phyloP scores from a whole-genome alignment of 2,888 invertebrate genomes.

The Drosophila robusta region DNA sequence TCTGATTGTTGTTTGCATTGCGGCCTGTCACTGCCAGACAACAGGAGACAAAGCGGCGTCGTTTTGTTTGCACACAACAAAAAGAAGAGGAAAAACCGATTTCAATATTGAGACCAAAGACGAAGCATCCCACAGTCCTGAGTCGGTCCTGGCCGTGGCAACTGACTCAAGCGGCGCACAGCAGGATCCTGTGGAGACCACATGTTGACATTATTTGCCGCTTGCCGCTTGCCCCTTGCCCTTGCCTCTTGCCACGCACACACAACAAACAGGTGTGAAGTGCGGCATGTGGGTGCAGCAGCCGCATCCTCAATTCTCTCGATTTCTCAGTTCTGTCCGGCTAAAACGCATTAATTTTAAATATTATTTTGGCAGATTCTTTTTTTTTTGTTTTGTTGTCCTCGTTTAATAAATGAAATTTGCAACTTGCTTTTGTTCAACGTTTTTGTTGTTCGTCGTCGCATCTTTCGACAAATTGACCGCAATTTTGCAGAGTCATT shows the following conservation, averaged over 20 bases:
- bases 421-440: slow-evolving; percentile 47
- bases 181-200: slow-evolving; percentile 66
- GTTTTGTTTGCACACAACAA: slow-evolving; percentile 66
- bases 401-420: slow-evolving; percentile 68
- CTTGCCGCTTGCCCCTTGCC: slow-evolving; percentile 5
- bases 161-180: slow-evolving; percentile 63
- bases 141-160: slow-evolving; percentile 13
- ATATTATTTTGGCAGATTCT: slow-evolving; percentile 77
- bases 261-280: slow-evolving; percentile 71
- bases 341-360: slow-evolving; percentile 73
- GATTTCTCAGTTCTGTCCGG: slow-evolving; percentile 16
- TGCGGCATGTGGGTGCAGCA: slow-evolving; percentile 71
- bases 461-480: slow-evolving; percentile 73
- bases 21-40: slow-evolving; percentile 66
- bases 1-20: slow-evolving; percentile 52
- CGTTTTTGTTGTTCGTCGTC: slow-evolving; percentile 18
- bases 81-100: slow-evolving; percentile 33
- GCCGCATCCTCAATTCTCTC: slow-evolving; percentile 7
- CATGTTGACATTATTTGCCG: slow-evolving; percentile 72
- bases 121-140: slow-evolving; percentile 14
- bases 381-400: slow-evolving; percentile 24
- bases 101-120: slow-evolving; percentile 37
- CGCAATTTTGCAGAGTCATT: slow-evolving; percentile 63
- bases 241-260: slow-evolving; percentile 21
- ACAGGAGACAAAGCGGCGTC: slow-evolving; percentile 79